A percentile compares a stretch with the other conserved stretches of the same genome.
Evolutionary conservation across 2,888 invertebrate genomes (phyloP).

Genomic region (Cerceris rybyensis): DNA sequence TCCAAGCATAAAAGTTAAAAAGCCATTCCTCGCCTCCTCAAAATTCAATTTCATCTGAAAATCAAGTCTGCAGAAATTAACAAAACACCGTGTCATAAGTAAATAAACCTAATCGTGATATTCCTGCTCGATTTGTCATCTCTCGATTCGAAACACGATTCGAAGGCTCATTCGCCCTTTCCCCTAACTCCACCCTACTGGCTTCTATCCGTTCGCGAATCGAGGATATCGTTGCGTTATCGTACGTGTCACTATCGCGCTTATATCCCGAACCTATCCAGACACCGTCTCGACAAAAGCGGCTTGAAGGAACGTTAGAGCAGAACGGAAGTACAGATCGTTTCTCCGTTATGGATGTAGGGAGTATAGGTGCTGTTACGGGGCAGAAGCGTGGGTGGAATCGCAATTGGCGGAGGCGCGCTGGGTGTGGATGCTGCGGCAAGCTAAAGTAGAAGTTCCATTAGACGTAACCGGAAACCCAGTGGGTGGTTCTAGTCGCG

Average conservation of each 20-base stretch:
- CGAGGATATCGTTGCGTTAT: background rate
- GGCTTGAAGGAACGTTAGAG: conserved; percentile 7
- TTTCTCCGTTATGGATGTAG: conserved; percentile 15
- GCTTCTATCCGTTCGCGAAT: too few relatives aligned
- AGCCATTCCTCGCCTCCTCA: too few relatives aligned
- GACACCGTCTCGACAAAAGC: background rate
- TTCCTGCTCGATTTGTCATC: too few relatives aligned
- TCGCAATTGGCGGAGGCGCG: conserved; percentile 20
- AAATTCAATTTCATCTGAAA: too few relatives aligned
- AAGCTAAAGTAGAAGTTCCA: conserved; percentile 37
- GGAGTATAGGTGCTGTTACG: conserved; percentile 24
- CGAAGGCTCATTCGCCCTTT: too few relatives aligned
- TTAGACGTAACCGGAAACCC: conserved; percentile 48
- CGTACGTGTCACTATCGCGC: background rate
- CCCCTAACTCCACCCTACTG: too few relatives aligned
- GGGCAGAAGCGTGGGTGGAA: conserved; percentile 36
- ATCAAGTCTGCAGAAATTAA: too few relatives aligned
- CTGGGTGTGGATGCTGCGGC: conserved; percentile 20
- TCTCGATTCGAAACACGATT: too few relatives aligned
- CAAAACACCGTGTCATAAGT: too few relatives aligned
- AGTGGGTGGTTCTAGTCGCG: conserved; percentile 20
- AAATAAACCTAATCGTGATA: too few relatives aligned
- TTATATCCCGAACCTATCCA: background rate
- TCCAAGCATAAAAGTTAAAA: too few relatives aligned
- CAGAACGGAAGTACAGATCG: conserved; percentile 11